Conservation (phyloP, 2,888 invertebrate species). For the Micropterix aruncella region DNA sequence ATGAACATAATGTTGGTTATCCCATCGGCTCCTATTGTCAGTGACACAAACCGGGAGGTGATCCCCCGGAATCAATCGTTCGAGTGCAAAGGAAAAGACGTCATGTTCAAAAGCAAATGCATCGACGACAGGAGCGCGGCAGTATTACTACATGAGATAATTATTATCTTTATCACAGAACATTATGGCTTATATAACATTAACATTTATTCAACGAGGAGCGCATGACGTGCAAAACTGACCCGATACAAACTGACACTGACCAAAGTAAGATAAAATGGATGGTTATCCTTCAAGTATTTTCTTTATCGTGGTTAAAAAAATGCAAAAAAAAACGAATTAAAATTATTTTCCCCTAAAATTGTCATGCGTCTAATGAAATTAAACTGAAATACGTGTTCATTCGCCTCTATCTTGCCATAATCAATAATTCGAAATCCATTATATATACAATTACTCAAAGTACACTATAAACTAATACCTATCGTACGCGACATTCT, state of each 20-base stretch:
- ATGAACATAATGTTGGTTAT: neutral
- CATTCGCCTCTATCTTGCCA: neutral
- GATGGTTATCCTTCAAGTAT: neutral
- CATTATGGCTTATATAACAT: constrained; percentile 14
- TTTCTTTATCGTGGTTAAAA: neutral
- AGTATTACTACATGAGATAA: neutral
- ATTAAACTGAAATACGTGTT: neutral
- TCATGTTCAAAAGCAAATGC: neutral
- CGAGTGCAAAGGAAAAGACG: neutral
- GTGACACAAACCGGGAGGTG: neutral
- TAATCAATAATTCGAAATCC: neutral
- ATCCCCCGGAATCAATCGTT: too few species aligned
- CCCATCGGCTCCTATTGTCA: neutral
- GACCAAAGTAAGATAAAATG: neutral
- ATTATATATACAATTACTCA: neutral
- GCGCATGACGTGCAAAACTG: too few species aligned
- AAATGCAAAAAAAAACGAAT: neutral
- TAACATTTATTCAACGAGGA: constrained; percentile 13
- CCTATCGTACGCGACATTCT: neutral
- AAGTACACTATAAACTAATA: neutral
- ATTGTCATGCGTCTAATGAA: neutral
- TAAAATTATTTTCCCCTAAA: neutral
- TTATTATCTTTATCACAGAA: constrained; percentile 13
- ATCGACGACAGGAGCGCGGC: neutral
- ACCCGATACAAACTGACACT: constrained; percentile 2